These are phyloP conservation scores for Willisornis vidua DNA, from an alignment of 2,113 vertebrate species.

Conservation along the genomic window DNA sequence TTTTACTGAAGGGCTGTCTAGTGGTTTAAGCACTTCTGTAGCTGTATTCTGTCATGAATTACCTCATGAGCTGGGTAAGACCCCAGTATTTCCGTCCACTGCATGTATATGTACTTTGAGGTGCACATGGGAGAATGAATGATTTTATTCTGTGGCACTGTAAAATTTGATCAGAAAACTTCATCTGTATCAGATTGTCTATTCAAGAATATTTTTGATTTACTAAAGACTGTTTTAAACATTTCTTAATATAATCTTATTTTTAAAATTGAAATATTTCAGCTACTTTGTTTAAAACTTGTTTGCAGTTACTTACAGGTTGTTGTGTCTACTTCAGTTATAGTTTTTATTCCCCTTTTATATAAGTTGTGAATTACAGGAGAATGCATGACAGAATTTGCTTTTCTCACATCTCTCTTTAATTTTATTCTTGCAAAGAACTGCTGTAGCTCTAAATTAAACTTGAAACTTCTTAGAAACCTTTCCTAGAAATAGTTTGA, in stretches of 20 bases:
- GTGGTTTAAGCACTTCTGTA: slow-evolving; percentile 95
- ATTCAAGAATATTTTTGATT: background rate
- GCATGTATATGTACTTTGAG: background rate
- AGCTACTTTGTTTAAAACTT: background rate
- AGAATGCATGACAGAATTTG: background rate
- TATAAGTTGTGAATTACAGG: background rate
- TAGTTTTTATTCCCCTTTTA: background rate
- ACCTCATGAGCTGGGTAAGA: slow-evolving; percentile 94
- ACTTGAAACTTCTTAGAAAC: background rate
- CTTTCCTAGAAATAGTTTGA: background rate
- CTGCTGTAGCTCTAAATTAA: background rate
- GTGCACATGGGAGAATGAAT: background rate
- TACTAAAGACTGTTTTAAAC: background rate
- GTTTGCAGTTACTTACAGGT: background rate
- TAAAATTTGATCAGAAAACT: background rate
- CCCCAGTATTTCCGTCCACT: background rate
- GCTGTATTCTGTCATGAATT: slow-evolving; percentile 98
- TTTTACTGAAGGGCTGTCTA: slow-evolving; percentile 93
- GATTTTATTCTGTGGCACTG: background rate
- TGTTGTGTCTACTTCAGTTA: background rate
- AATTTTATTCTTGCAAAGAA: background rate
- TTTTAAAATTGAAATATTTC: background rate
- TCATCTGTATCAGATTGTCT: background rate
- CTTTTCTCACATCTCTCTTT: background rate
- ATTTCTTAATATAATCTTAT: background rate